Evolutionary conservation across 1,140 invertebrate species (phyloP), one percentile per base, ranked within the genome.

Genomic region (Drosophila nannoptera): DNA sequence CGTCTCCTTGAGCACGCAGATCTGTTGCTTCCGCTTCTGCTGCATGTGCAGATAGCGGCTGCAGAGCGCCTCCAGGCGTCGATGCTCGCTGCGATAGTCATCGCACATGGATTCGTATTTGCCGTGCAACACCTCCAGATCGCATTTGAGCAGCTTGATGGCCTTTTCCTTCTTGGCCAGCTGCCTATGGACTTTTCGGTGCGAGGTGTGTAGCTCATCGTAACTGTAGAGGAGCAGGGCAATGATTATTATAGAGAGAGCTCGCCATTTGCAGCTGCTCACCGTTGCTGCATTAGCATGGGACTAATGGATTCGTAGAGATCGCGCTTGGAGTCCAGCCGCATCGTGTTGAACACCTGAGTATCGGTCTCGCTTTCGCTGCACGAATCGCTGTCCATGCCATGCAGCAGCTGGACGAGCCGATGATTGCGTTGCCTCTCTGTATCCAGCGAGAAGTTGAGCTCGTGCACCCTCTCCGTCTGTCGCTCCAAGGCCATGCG

Each of bases 261-360:
- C n/a, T 42, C 4, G 1, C 22, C 22, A 22, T 22, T 22, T 22
- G 22, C 22, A 22, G 22, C 22, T 12, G 59, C 77, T 66, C 22
- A 88, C 87, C 87, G 84, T n/a, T 88, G 87, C 38, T 88, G 87
- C 87, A 88, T 88, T 3, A 88, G 64, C 31, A 88, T 14, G 0
- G 87, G 87, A 73, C 87, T 88, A 7, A 88, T 88, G 5, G 83
- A 87, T 2, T 68, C 73, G 32, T 67, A 71, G 0, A 84, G 4
- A 0, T 72, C 50, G 0, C 53, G 49, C 0, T 29, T 53, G 5
- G 64, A 53, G 3, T 67, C 55, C 2, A 71, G 8, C 3, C 63
- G 52, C 6, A 69, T 40, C 5, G 45, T 55, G 4, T 9, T 58
- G 0, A 54, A 5, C 2, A 38, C 2, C 7, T 22, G 43, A n/a